phyloP scores from a whole-genome alignment of 2,888 invertebrate species.

The Xylota sylvarum region DNA sequence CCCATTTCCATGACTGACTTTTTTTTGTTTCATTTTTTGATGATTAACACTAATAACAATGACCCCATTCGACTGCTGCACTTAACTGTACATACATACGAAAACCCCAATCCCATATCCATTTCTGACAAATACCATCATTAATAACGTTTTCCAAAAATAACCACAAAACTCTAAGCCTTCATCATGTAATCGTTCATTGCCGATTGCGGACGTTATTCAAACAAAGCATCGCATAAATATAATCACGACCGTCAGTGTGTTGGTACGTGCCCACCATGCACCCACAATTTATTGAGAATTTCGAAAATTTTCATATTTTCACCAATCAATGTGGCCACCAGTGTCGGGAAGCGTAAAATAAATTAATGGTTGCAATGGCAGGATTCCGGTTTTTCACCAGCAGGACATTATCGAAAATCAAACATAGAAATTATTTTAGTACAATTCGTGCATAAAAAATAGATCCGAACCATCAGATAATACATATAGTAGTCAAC shows the following conservation, averaged over 20 bases:
- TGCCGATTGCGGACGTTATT: conserved; percentile 37
- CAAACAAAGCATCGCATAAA: conserved; percentile 36
- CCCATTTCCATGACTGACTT: too few species aligned
- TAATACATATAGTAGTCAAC: neutral
- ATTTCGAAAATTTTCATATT: conserved; percentile 14
- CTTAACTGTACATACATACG: too few species aligned
- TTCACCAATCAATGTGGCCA: conserved; percentile 22
- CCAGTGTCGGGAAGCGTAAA: neutral
- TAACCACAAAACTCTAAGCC: conserved; percentile 12
- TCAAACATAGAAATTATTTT: conserved; percentile 46
- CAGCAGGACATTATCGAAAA: conserved; percentile 44
- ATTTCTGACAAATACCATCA: conserved; percentile 17
- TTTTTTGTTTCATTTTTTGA: too few species aligned
- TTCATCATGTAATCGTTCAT: conserved; percentile 38
- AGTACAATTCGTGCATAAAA: conserved; percentile 28
- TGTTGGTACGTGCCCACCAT: neutral
- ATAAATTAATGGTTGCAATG: conserved; percentile 48
- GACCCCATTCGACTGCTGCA: conserved; percentile 4
- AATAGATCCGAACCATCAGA: conserved; percentile 9
- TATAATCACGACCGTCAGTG: neutral
- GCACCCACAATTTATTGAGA: conserved; percentile 14
- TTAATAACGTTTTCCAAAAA: conserved; percentile 9
- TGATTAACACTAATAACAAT: too few species aligned
- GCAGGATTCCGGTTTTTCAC: conserved; percentile 21
- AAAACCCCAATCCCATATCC: conserved; percentile 1